A percentile compares a stretch with the other conserved stretches of the same genome.
phyloP scores from a whole-genome alignment of 2,113 vertebrate genomes.

The Eira barbara region DNA sequence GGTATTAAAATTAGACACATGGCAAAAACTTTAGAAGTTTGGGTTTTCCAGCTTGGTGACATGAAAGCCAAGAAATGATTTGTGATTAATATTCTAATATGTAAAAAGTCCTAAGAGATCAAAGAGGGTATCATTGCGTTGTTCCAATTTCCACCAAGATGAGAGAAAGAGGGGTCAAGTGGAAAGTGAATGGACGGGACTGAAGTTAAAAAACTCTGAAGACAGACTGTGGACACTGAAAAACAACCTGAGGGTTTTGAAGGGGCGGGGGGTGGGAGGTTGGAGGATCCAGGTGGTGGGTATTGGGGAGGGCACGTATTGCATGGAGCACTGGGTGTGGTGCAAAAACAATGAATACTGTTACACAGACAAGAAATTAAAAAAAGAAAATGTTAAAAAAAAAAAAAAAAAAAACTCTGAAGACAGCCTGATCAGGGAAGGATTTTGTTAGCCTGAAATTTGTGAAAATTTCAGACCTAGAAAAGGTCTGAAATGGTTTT shows the following conservation, averaged over 20 bases:
- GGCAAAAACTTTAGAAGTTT: background rate
- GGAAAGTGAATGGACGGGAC: background rate
- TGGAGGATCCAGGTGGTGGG: no score
- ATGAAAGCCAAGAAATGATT: background rate
- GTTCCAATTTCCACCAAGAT: background rate
- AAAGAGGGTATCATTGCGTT: background rate
- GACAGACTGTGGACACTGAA: no score
- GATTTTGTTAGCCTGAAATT: background rate
- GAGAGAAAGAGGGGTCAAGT: background rate
- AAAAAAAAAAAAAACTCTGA: background rate
- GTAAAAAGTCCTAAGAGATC: background rate
- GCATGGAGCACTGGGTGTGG: no score
- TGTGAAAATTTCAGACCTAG: background rate
- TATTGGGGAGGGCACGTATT: no score
- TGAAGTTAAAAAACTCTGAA: background rate
- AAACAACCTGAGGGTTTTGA: no score
- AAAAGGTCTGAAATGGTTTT: background rate
- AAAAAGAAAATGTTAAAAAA: no score
- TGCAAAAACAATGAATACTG: no score
- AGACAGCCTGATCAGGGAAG: background rate
- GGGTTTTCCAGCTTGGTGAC: background rate
- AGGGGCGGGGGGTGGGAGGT: no score
- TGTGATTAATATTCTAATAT: background rate
- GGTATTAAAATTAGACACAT: background rate
- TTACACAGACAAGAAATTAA: no score